phyloP scores from a whole-genome alignment of 2,888 invertebrate genomes.

The Epirrhoe tristata region DNA sequence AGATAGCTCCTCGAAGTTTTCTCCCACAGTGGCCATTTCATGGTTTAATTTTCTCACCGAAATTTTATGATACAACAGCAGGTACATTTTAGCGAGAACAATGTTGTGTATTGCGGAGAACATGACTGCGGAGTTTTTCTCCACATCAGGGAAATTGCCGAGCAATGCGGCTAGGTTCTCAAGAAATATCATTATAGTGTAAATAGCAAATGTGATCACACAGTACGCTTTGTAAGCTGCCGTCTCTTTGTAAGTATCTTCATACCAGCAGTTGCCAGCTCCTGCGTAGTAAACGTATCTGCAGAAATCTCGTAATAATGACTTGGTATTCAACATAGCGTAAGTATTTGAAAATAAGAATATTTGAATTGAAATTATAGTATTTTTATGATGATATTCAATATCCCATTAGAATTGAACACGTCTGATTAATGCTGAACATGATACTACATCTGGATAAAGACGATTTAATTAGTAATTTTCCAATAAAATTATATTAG shows the following conservation, averaged over 20 bases:
- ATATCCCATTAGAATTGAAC: conserved; percentile 15
- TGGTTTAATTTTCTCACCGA: conserved; percentile 72
- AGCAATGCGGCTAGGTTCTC: conserved; percentile 73
- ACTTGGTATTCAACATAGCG: conserved; percentile 65
- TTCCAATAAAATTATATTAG: conserved; percentile 3
- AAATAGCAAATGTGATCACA: conserved; percentile 63
- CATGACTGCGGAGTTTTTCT: conserved; percentile 77
- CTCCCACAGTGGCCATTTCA: conserved; percentile 69
- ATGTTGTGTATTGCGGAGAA: conserved; percentile 76
- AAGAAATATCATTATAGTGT: conserved; percentile 71
- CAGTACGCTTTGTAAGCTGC: conserved; percentile 61
- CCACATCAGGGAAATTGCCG: conserved; percentile 71
- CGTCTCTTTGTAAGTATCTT: conserved; percentile 62
- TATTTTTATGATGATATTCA: background rate
- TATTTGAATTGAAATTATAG: background rate
- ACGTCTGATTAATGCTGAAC: conserved; percentile 24
- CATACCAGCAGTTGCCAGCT: conserved; percentile 71
- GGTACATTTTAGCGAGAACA: conserved; percentile 71
- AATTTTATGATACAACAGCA: conserved; percentile 68
- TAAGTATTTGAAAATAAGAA: conserved; percentile 12
- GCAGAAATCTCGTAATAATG: conserved; percentile 63
- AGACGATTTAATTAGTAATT: conserved; percentile 11
- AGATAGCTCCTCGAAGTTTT: conserved; percentile 61
- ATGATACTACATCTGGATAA: conserved; percentile 6
- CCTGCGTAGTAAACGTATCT: conserved; percentile 72